Evolutionary conservation across 2,797 vertebrate genomes (phyloP), one percentile per base, ranked within the genome.

Genomic region (Poecilia picta): DNA sequence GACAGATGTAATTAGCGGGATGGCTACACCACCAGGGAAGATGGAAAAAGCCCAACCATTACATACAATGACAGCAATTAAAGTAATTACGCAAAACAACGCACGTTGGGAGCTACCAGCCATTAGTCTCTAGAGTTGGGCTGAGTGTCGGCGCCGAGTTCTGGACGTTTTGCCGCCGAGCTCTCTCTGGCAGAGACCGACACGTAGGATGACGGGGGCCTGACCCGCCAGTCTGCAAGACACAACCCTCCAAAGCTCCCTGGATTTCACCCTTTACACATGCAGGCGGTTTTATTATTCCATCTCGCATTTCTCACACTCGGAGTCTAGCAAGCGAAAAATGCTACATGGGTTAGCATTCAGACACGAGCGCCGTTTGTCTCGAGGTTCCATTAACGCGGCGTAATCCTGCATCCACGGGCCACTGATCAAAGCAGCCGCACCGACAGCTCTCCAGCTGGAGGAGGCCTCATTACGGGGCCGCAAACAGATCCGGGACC

Each of bases 61-160:
- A 92, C 79, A 78, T 89, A 93, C 89, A 91, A 92, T 92, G 93
- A 93, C 92, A 89, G 92, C 93, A 93, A 93, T 93, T 94, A 94
- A 91, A 93, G 91, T 92, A 93, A 94, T 93, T 94, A 94, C 92
- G 92, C 91, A 91, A 92, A 91, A 90, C 91, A 91, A 93, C 94
- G 94, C 91, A 94, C 93, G 93, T 92, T 83, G 89, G 81, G 78
- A 85, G 90, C 87, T 92, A 89, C 89, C 85, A 92, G 89, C 88
- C 88, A 92, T 94, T 93, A 91, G 91, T 93, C 91, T 93, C 83
- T 76, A 5, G 88, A 86, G 91, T 85, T 83, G 79, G 85, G 87
- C 85, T 86, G 87, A 28, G 85, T 90, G 90, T 93, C 89, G 86
- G 84, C 47, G 66, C 81, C 15, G 79, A 83, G 92, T 86, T 88